Conservation (phyloP, 2,888 invertebrate genomes). For the Agrochola circellaris region DNA sequence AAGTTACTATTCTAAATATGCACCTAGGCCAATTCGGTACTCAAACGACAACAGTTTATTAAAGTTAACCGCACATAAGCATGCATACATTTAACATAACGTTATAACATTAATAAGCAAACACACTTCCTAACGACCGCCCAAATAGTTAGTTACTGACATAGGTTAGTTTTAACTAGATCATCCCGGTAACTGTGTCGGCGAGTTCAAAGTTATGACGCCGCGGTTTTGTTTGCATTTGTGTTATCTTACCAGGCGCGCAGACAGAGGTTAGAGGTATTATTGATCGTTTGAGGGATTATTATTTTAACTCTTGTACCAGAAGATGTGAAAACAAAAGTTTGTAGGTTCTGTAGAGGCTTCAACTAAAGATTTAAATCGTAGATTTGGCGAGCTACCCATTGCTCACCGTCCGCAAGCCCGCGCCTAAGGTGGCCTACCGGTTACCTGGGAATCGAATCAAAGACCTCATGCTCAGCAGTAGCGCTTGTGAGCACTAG, state of each 20-base stretch:
- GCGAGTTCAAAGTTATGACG: conserved; percentile 59
- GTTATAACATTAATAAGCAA: conserved; percentile 30
- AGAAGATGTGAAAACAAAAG: background rate
- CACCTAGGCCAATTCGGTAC: no score
- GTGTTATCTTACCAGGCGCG: conserved; percentile 39
- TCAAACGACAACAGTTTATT: background rate
- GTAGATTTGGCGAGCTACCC: no score
- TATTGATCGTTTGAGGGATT: background rate
- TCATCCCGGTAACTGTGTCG: conserved; percentile 67
- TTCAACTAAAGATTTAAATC: no score
- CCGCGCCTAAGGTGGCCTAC: no score
- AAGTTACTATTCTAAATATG: no score
- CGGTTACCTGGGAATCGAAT: no score
- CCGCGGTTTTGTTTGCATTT: conserved; percentile 66
- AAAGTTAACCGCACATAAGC: conserved; percentile 2
- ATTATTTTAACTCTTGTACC: background rate
- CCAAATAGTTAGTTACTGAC: conserved; percentile 73
- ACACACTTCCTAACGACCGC: conserved; percentile 37
- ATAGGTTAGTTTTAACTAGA: conserved; percentile 74
- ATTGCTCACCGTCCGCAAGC: no score
- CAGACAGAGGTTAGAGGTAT: conserved; percentile 1
- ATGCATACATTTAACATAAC: conserved; percentile 26
- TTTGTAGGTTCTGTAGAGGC: no score
- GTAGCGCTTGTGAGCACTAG: background rate
- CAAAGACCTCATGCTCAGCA: no score